phyloP scores from a whole-genome alignment of 2,113 vertebrate genomes.

The Dromaius novaehollandiae region DNA sequence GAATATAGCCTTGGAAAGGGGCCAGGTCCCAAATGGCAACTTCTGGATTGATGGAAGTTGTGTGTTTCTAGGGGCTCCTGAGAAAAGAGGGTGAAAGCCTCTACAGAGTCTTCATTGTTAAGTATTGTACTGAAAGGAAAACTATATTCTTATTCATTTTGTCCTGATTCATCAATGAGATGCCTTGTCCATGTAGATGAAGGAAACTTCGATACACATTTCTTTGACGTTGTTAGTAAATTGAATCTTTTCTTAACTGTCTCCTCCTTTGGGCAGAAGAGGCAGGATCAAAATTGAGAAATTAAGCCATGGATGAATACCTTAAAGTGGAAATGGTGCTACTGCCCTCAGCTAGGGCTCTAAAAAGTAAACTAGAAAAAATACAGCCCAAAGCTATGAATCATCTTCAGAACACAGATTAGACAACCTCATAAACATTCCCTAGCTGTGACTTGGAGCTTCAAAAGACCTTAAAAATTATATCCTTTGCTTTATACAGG shows the following conservation, averaged over 20 bases:
- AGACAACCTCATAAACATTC: fast-evolving
- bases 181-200: not conserved
- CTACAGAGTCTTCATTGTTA: not conserved
- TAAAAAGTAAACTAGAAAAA: not conserved
- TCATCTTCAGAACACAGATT: not conserved
- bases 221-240: not conserved
- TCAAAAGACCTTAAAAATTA: not conserved
- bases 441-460: fast-evolving
- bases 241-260: not conserved
- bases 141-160: not conserved
- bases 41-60: not conserved
- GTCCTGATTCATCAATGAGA: not conserved
- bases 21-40: not conserved
- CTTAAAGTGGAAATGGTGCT: not conserved
- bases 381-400: not conserved
- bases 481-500: fast-evolving
- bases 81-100: not conserved
- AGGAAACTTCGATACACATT: fast-evolving
- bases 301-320: fast-evolving
- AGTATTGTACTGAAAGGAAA: not conserved
- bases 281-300: not conserved
- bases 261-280: not conserved
- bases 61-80: not conserved
- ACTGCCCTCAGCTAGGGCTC: not conserved
- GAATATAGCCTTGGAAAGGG: not conserved